phyloP scores from a whole-genome alignment of 1,140 invertebrate genomes.

The Apolygus lucorum region DNA sequence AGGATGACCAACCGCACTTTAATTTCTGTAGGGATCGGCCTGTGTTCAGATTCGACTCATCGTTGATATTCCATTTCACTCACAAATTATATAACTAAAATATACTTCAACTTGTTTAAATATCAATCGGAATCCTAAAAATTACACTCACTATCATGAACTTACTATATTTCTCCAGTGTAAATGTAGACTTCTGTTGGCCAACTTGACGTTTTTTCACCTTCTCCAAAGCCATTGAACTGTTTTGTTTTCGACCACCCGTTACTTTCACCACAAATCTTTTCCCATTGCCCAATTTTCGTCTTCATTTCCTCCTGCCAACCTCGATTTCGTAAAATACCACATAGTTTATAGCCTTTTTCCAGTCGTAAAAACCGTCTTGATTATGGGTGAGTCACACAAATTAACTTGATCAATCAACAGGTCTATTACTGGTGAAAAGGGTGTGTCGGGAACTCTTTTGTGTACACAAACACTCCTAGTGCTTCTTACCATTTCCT shows the following conservation, averaged over 20 bases:
- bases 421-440: neutral
- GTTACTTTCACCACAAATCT: neutral
- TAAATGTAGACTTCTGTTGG: too few relatives aligned
- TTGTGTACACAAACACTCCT: slow-evolving; percentile 7
- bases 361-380: neutral
- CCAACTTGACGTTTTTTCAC: too few relatives aligned
- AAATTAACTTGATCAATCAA: slow-evolving; percentile 12
- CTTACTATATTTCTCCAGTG: too few relatives aligned
- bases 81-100: too few relatives aligned
- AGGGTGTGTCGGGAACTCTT: slow-evolving; percentile 6
- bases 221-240: neutral
- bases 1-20: too few relatives aligned
- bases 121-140: too few relatives aligned
- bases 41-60: too few relatives aligned
- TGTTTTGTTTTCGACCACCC: neutral
- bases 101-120: too few relatives aligned
- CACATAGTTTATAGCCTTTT: neutral
- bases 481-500: neutral
- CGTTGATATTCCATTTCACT: too few relatives aligned
- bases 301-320: neutral
- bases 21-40: too few relatives aligned
- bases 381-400: slow-evolving; percentile 13
- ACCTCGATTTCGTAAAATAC: neutral
- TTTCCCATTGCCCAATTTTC: neutral
- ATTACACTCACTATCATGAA: too few relatives aligned